Percentiles rank a stretch among this genome's conserved stretches.
These are phyloP conservation scores for Phocides pigmalion DNA, from an alignment of 1,140 invertebrate genomes.

Conservation along the genomic window DNA sequence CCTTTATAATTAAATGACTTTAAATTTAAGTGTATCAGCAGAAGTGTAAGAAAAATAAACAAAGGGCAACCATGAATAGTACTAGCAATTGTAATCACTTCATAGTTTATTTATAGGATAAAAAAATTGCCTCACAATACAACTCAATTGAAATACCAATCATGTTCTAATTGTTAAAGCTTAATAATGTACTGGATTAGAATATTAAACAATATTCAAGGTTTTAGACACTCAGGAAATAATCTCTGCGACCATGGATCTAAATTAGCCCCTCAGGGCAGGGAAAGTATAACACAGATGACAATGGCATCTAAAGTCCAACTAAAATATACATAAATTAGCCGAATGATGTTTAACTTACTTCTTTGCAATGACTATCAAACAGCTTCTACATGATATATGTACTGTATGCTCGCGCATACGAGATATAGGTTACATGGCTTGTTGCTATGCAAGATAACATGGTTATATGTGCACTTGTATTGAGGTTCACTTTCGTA, in stretches of 20 bases:
- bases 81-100: background rate
- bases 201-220: conserved; percentile 31
- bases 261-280: conserved; percentile 2
- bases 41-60: no score
- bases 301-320: conserved; percentile 38
- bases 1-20: no score
- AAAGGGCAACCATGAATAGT: no score
- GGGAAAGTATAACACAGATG: conserved; percentile 11
- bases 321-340: conserved; percentile 31
- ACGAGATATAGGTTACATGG: conserved; percentile 66
- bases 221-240: conserved; percentile 20
- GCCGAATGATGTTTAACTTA: conserved; percentile 45
- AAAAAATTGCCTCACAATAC: background rate
- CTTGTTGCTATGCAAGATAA: conserved; percentile 78
- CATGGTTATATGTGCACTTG: conserved; percentile 40
- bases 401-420: conserved; percentile 43
- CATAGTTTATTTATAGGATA: background rate
- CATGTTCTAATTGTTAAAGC: conserved; percentile 3
- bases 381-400: conserved; percentile 58
- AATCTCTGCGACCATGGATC: background rate
- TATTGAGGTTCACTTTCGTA: conserved; percentile 16
- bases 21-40: no score
- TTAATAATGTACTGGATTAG: conserved; percentile 30
- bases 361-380: conserved; percentile 57
- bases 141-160: conserved; percentile 11